Base-by-base conservation (phyloP, 2,888 invertebrate species). In the Sceliomorpha sp. region DNA sequence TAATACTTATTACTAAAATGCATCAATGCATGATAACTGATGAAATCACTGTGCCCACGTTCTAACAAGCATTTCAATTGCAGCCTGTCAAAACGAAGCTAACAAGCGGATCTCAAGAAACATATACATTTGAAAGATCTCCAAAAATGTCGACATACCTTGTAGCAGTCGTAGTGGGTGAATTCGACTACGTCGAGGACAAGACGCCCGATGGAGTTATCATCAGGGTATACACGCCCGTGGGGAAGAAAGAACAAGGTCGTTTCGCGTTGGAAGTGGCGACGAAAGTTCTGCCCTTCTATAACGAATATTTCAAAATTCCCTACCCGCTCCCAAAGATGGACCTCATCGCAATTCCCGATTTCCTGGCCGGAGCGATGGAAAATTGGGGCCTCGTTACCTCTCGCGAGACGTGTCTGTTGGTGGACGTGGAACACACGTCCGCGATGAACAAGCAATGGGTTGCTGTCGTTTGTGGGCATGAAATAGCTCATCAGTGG, bases 401-500 rank as follows among this genome's bases (percentile, higher is more conserved):
- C 2, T 88, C 83, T 47, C 92, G 98, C 68, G 98, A 99, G 88
- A 95, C 95, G 2, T 95, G 95, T 75, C 90, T 98, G 0, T 90
- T 98, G 26, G 95, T 97, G 2, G 98, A 99, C 89, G 94, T 95
- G 0, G 91, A 94, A 78, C 95, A 97, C 84, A 96, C 98, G 0
- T 97, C 98, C 1, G 92, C 96, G 1, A 92, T 93, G 56, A 91
- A 94, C 45, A 93, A 95, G 76, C 96, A 97, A 84, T 94, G 93
- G 89, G 95, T 98, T 78, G 97, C 98, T 0, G 88, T 97, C 12
- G 95, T 97, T 0, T 94, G 96, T 13, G 94, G 94, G 0, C 98
- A 99, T 88, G 98, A 99, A 88, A 89, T 99, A 44, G 97, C 98
- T 1, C 98, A 98, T 88, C 97, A 98, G 88, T 99, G 99, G 98